phyloP scores from a whole-genome alignment of 2,113 vertebrate genomes.

The Oncorhynchus mykiss region DNA sequence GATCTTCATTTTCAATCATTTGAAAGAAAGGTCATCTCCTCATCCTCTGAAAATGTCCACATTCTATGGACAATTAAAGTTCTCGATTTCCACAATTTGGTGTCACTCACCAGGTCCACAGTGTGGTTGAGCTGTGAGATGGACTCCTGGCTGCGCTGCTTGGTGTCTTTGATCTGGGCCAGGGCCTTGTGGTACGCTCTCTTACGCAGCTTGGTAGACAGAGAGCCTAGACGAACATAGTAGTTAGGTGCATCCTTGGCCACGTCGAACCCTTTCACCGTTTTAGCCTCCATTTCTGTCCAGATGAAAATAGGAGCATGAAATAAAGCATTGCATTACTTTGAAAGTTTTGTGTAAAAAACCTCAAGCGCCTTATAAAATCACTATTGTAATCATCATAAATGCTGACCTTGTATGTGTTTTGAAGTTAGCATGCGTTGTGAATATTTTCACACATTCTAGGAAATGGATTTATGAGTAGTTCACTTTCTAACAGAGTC shows the following conservation, averaged over 20 bases:
- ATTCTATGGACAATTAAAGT: not conserved
- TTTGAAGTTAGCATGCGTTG: too few relatives aligned
- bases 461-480: not conserved
- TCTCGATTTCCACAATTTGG: not conserved
- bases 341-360: too few relatives aligned
- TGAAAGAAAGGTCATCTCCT: not conserved
- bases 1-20: not conserved
- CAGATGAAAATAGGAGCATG: not conserved
- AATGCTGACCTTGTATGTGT: too few relatives aligned
- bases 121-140: conserved; percentile 83
- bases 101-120: conserved; percentile 81
- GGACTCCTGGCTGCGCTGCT: conserved; percentile 81
- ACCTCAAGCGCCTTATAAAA: too few relatives aligned
- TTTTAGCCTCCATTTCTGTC: conserved; percentile 71
- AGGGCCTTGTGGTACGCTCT: conserved; percentile 77
- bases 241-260: conserved; percentile 64
- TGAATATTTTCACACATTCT: too few relatives aligned
- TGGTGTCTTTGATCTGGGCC: conserved; percentile 69
- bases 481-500: too few relatives aligned
- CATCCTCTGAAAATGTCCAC: not conserved
- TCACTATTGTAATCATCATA: too few relatives aligned
- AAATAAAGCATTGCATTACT: not conserved
- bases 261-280: conserved; percentile 77
- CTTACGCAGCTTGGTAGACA: conserved; percentile 76
- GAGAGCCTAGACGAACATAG: conserved; percentile 71